Evolutionary conservation across 2,888 invertebrate genomes (phyloP).

Genomic region (Anthophora plumipes): DNA sequence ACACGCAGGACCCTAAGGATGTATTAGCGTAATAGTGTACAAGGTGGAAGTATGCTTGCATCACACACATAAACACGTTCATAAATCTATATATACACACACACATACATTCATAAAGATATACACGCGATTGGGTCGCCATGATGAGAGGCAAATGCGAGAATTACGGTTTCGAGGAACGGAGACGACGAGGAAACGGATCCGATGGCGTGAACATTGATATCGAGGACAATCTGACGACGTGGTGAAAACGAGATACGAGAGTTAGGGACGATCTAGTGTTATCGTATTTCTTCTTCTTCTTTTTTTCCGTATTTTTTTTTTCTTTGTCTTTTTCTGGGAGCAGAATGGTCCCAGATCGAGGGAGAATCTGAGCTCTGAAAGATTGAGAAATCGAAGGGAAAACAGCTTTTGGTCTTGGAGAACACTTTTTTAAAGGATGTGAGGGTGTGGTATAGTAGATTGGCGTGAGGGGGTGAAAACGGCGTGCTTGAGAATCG

Average conservation of each 20-base stretch:
- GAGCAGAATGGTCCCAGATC: not conserved
- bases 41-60: not conserved
- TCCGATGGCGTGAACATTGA: constrained; percentile 6
- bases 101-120: not conserved
- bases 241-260: constrained; percentile 6
- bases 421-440: not conserved
- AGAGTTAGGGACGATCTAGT: not conserved
- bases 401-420: not conserved
- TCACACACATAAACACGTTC: not conserved
- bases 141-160: constrained; percentile 18
- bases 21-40: not conserved
- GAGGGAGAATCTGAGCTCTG: not conserved
- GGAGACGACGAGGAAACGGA: constrained; percentile 4
- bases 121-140: not conserved
- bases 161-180: constrained; percentile 8
- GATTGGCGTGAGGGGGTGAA: constrained; percentile 23
- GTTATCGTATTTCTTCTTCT: not conserved
- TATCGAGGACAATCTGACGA: constrained; percentile 28
- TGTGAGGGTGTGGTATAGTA: not conserved
- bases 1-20: not conserved
- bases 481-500: constrained; percentile 23
- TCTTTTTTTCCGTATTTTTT: not conserved
- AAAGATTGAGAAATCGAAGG: not conserved
- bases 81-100: not conserved
- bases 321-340: not conserved